Evolutionary conservation across 2,113 vertebrate genomes (phyloP), one percentile per base, ranked within the genome.

Genomic region (Otocyon megalotis): DNA sequence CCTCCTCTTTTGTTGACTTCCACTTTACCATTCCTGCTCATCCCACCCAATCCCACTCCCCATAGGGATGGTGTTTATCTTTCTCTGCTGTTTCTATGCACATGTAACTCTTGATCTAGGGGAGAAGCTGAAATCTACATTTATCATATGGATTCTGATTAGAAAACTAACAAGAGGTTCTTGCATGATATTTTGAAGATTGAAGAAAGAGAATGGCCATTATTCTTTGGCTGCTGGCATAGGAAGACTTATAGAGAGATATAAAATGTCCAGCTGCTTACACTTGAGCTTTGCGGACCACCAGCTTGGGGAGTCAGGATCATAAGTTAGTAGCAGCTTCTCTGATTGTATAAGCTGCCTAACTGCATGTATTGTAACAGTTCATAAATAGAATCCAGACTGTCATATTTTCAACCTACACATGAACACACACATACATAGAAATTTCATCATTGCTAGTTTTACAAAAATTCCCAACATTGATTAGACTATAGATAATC

Each of bases 221-320:
- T 92, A 28, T 90, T 93, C 37, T 69, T 97, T 65, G 60, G n/a
- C 28, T 56, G 43, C 24, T 86, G 22, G 15, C 76, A n/a, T 62
- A 50, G 13, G 67, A 92, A 17, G 20, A 53, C 63, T 16, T 35
- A 0, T 17, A 37, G 60, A 88, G 71, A 65, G 10, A 50, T 8
- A 76, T 69, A 91, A 95, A 93, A 83, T 32, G 11, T 48, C 65
- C 15, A 76, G 28, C 32, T 91, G 28, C 48, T 90, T 54, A 53
- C 26, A 63, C 24, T 16, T 88, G 62, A 62, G n/a, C n/a, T 74
- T 93, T 81, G 22, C 80, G 81, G 12, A 62, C 26, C 10, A 10
- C 28, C 11, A 37, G 17, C 50, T 48, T 16, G 24, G 65, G 58
- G 10, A 67, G 32, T 83, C 30, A 20, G 35, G 4, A 17, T 84